Base-by-base conservation (phyloP, 1,140 invertebrate species). In the Papilio polytes region DNA sequence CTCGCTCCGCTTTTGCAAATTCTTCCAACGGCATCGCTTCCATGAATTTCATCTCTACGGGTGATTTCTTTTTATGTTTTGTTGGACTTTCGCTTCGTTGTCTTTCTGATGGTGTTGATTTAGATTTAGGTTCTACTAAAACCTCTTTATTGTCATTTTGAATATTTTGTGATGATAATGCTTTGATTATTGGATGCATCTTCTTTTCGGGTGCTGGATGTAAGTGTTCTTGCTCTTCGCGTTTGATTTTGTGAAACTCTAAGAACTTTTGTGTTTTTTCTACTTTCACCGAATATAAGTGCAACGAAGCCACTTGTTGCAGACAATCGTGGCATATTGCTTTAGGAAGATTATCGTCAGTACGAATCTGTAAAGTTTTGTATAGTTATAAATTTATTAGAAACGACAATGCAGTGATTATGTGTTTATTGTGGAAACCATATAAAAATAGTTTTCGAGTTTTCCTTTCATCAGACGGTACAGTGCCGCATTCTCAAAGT, bases 291-390 rank as follows among this genome's bases (percentile, higher is more conserved):
- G 89, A 36, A 59, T 93, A 95, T 15, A 92, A 82, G 78, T 95
- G 86, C 66, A 92, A 82, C 2, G 85, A 83, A 18, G 86, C 83
- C 41, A 94, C 87, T 86, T 94, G 92, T 80, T 93, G 91, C 22
- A 94, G 82, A 81, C 94, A 94, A 48, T 94, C 92, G 82, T 95
- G 94, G 81, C 94, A 95, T 86, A 95, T 94, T 82, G 94, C 94
- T 88, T 95, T 95, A 20, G 94, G 94, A 46, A 95, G 91, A 46
- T 74, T 86, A 81, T 95, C 94, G 79, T 95, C 92, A 56, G 87
- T 85, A 18, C 89, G 89, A 44, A 95, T 86, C 94, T 95, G 84
- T 44, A 72, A 81, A 31, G 63, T 31, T 70, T 70, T 36, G 6
- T 70, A 70, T n/a, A 70, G 63, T 70, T 70, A 70, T 26, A 70